A percentile compares a stretch with the other conserved stretches of the same genome.
phyloP scores from a whole-genome alignment of 2,113 vertebrate genomes.

The Melospiza georgiana region DNA sequence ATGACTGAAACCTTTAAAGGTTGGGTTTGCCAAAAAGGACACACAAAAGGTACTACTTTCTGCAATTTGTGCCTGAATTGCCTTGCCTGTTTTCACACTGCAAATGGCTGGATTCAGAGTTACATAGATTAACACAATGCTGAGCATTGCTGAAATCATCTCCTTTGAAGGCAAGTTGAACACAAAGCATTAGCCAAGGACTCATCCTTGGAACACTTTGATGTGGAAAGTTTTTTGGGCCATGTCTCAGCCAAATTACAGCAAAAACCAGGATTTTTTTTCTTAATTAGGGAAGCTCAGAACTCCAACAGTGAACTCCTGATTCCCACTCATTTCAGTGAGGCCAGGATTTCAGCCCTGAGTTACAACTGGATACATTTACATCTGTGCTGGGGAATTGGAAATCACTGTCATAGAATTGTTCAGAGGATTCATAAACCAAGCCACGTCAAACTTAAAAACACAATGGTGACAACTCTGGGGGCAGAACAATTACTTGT shows the following conservation, averaged over 20 bases:
- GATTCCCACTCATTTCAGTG: neutral
- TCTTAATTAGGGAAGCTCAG: neutral
- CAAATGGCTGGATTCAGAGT: neutral
- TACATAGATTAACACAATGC: neutral
- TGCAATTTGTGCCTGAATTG: neutral
- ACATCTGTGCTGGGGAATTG: neutral
- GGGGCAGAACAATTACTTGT: neutral
- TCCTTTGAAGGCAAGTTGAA: neutral
- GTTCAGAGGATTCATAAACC: neutral
- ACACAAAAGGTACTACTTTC: neutral
- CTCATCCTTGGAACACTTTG: neutral
- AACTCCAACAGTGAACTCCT: neutral
- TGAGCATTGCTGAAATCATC: neutral
- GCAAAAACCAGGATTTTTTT: neutral
- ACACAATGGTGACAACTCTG: neutral
- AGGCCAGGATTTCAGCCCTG: neutral
- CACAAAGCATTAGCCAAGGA: neutral
- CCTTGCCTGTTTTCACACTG: neutral
- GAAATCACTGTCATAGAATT: neutral
- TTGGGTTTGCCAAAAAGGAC: neutral
- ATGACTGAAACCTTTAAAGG: neutral
- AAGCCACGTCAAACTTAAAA: neutral
- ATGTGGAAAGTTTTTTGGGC: neutral
- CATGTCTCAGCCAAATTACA: neutral
- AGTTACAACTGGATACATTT: neutral